A percentile compares a stretch with the other conserved stretches of the same genome.
Conservation (phyloP, 2,888 invertebrate genomes). For the Caenorhabditis sinica region DNA sequence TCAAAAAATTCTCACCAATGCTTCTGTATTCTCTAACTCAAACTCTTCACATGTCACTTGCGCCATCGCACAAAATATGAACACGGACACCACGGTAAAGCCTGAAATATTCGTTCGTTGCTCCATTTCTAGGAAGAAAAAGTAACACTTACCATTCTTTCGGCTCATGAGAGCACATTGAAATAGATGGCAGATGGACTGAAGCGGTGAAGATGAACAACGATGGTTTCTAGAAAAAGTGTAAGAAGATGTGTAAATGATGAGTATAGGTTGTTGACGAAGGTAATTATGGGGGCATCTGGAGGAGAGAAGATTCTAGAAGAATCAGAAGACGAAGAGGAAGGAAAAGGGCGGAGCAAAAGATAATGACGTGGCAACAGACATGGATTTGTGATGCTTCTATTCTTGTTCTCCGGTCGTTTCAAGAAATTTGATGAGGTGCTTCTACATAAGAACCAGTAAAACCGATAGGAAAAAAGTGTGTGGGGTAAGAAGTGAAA, state of each 20-base stretch:
- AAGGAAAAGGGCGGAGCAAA: conserved; percentile 17
- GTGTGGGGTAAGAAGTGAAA: not conserved
- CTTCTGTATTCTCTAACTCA: conserved; percentile 60
- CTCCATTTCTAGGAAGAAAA: not conserved
- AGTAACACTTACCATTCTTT: conserved; percentile 54
- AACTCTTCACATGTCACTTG: conserved; percentile 60
- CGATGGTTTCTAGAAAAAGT: conserved; percentile 32
- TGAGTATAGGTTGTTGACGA: conserved; percentile 36
- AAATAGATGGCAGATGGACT: conserved; percentile 30
- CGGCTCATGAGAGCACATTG: conserved; percentile 68
- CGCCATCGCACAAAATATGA: conserved; percentile 35
- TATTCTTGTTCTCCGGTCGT: conserved; percentile 34
- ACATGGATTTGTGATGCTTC: conserved; percentile 15
- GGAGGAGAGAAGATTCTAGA: conserved; percentile 9
- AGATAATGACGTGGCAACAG: conserved; percentile 37
- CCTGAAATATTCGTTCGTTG: conserved; percentile 41
- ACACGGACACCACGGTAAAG: conserved; percentile 49
- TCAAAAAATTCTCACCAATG: conserved; percentile 33
- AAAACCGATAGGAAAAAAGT: conserved; percentile 13
- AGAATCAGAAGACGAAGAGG: not conserved
- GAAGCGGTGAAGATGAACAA: conserved; percentile 18
- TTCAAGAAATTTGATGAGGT: conserved; percentile 46
- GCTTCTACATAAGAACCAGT: conserved; percentile 23
- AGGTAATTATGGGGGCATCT: conserved; percentile 49
- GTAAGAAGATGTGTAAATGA: conserved; percentile 31